Conservation (phyloP, 2,797 vertebrate genomes). For the Anniella stebbinsi region DNA sequence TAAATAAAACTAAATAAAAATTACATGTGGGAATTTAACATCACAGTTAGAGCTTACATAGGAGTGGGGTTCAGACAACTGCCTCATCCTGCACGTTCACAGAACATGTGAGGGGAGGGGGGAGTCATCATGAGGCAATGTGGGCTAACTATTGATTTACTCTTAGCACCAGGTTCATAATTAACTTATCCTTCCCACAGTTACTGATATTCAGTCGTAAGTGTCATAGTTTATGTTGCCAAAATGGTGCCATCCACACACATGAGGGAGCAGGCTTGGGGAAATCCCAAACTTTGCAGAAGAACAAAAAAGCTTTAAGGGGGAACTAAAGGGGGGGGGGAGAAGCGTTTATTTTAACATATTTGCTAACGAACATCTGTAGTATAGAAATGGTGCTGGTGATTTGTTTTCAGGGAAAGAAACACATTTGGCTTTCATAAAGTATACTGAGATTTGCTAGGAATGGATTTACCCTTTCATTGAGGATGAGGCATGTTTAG, state of each 20-base stretch:
- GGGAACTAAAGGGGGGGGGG: background rate
- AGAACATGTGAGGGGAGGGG: too few species aligned
- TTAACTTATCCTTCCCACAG: background rate
- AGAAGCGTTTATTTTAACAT: background rate
- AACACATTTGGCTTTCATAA: background rate
- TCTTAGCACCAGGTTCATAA: background rate
- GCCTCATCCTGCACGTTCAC: too few species aligned
- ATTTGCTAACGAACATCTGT: conserved; percentile 13
- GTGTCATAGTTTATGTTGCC: background rate
- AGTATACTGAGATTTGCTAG: background rate
- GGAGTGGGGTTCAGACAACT: too few species aligned
- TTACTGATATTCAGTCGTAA: background rate
- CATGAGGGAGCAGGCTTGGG: background rate
- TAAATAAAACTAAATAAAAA: too few species aligned
- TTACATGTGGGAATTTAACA: background rate
- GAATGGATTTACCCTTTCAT: conserved; percentile 1
- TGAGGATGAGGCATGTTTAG: background rate
- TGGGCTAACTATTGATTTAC: too few species aligned
- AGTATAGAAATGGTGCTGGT: conserved; percentile 4
- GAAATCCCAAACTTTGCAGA: too few species aligned
- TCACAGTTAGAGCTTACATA: background rate
- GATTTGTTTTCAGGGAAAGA: background rate
- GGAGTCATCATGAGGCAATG: too few species aligned
- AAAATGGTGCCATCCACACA: background rate
- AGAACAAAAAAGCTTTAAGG: background rate